These are phyloP conservation scores for Sylvilagus floridanus DNA, from an alignment of 2,797 vertebrate genomes.

Conservation along the genomic window DNA sequence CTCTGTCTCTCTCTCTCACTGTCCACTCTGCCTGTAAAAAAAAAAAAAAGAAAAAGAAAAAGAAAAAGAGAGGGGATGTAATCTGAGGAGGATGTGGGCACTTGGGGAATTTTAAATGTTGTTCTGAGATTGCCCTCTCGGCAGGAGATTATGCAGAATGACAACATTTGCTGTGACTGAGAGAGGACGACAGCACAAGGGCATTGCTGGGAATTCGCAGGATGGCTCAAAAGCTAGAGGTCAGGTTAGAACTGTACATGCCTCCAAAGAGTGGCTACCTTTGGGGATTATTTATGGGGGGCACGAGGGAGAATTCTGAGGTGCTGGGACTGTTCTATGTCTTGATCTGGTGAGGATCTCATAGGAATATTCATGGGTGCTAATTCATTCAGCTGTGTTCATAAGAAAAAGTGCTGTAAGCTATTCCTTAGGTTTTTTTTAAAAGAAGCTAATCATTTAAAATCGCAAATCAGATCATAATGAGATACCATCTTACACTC, in stretches of 20 bases:
- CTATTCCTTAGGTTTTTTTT: background rate
- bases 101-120: constrained; percentile 41
- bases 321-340: background rate
- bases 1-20: no score
- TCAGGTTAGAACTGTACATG: background rate
- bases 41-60: no score
- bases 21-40: no score
- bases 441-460: background rate
- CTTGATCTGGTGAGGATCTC: background rate
- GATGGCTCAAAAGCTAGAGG: background rate
- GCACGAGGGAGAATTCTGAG: background rate
- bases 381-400: background rate
- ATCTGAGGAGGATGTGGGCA: background rate
- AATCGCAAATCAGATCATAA: background rate
- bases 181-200: background rate
- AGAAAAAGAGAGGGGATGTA: background rate
- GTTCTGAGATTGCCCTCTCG: constrained; percentile 2
- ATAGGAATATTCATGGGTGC: background rate
- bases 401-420: background rate
- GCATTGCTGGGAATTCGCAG: background rate
- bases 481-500: background rate
- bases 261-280: background rate
- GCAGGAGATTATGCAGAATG: background rate
- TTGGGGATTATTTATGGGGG: background rate
- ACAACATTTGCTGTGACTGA: background rate